Base-by-base conservation (phyloP, 2,797 vertebrate genomes). In the Balearica regulorum region DNA sequence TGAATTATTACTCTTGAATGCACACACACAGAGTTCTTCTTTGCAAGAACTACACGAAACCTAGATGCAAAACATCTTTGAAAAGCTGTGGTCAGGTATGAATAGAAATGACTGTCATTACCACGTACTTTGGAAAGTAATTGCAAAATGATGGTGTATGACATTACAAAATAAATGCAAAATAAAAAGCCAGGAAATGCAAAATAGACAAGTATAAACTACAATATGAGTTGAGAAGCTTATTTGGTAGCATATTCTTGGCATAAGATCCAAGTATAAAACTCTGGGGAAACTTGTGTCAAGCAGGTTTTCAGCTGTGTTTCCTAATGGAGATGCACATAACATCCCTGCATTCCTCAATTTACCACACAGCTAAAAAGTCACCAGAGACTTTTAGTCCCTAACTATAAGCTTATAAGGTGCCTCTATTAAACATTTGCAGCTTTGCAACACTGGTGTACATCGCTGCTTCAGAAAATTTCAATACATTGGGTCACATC, bases 281-380 rank as follows among this genome's bases (percentile, higher is more conserved):
- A 57, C 78, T 81, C 81, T 33, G 19, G 61, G 49, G 55, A 95
- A 85, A 41, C 31, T 66, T 58, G 29, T 28, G 83, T 66, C 48
- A 97, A 61, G 68, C 48, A 97, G 54, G 35, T 92, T 94, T 95
- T 93, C 75, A 81, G 28, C 48, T 87, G 13, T 33, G 13, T 33
- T 92, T 93, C 88, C 46, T 79, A 96, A 96, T 13, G 53, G 77
- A 76, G 68, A 94, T 57, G 31, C 64, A 90, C 1, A 2, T 51
- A 66, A 83, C 72, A 89, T 70, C n/a, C 60, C 83, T 60, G 39
- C 66, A 93, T 64, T 96, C 87, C 69, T 94, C 10, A 84, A n/a
- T 70, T 71, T 66, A 41, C 33, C 37, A 94, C 71, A 80, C 53
- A 94, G 95, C 80, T 93, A 93, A 96, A 39, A 71, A 91, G 76